Conservation (phyloP, 2,113 vertebrate species). For the Gallinago jamesoni region DNA sequence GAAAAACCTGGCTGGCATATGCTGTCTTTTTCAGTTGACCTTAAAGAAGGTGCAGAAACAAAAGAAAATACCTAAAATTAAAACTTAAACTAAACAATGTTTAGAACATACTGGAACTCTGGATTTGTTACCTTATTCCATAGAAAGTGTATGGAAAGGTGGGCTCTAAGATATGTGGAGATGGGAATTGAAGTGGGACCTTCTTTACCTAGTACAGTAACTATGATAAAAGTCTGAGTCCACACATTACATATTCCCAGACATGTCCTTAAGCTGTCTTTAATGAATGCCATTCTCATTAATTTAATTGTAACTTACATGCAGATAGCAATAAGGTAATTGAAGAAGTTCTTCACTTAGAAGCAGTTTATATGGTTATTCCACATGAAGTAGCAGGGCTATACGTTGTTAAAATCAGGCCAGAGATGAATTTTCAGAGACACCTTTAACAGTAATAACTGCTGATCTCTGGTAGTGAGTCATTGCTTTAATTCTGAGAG, state of each 20-base stretch:
- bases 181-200: neutral
- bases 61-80: neutral
- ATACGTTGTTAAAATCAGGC: neutral
- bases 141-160: neutral
- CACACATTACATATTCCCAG: neutral
- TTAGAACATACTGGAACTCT: neutral
- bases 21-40: neutral
- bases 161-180: neutral
- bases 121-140: neutral
- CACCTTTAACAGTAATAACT: neutral
- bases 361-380: neutral
- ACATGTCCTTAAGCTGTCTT: neutral
- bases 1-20: neutral
- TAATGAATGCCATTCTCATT: constrained; percentile 3
- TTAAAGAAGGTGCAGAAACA: neutral
- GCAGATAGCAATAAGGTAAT: neutral
- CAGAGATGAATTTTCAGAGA: neutral
- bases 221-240: neutral
- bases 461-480: neutral
- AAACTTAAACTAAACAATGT: neutral
- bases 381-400: neutral
- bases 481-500: neutral
- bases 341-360: constrained; percentile 9
- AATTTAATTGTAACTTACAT: neutral
- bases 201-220: neutral